phyloP scores from a whole-genome alignment of 2,113 vertebrate species.

The Nibea coibor region DNA sequence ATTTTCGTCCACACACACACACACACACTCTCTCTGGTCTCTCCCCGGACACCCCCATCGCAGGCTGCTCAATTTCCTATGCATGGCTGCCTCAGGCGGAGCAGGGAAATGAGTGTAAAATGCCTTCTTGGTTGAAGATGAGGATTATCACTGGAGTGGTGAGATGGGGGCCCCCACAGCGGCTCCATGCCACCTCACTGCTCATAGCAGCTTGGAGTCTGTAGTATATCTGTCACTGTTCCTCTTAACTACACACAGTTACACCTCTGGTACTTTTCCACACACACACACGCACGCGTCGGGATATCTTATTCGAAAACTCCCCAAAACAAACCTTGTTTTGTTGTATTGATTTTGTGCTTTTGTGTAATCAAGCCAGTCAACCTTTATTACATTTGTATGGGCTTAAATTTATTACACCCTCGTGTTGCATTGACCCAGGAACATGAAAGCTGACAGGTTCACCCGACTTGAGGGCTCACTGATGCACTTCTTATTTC shows the following conservation, averaged over 20 bases:
- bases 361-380: conserved; percentile 9
- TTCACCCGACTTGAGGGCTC: not conserved
- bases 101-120: conserved; percentile 66
- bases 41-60: conserved; percentile 48
- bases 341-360: not conserved
- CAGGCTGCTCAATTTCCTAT: conserved; percentile 60
- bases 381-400: not conserved
- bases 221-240: conserved; percentile 21
- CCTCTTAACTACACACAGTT: conserved; percentile 8
- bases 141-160: conserved; percentile 57
- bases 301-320: not conserved
- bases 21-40: conserved; percentile 43
- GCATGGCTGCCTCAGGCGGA: conserved; percentile 60
- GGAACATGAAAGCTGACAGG: conserved; percentile 4
- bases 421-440: not conserved
- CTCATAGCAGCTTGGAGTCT: conserved; percentile 39
- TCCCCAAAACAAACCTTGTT: not conserved
- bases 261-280: not conserved
- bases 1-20: conserved; percentile 51
- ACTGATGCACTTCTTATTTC: not conserved
- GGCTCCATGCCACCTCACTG: conserved; percentile 48
- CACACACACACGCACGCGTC: not conserved
- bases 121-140: conserved; percentile 59
- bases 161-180: conserved; percentile 33
- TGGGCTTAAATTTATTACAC: not conserved